Evolutionary conservation across 2,888 invertebrate genomes (phyloP).

Genomic region (Andrena praecox): DNA sequence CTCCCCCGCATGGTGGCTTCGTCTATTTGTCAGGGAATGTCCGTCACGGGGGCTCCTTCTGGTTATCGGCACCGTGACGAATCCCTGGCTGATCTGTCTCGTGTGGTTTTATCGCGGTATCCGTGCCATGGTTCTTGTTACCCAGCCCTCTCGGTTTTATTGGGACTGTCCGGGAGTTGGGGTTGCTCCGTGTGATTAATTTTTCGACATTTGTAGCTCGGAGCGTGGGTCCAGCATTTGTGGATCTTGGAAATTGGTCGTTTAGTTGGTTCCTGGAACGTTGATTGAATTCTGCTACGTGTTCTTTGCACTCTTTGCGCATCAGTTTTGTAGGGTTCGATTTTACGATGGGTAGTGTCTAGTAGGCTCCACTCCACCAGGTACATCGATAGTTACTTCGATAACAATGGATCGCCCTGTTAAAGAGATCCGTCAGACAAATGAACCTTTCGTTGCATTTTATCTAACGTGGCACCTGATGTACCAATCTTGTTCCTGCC

Average conservation of each 20-base stretch:
- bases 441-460: slow-evolving; percentile 8
- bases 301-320: no score
- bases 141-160: slow-evolving; percentile 24
- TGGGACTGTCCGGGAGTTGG: slow-evolving; percentile 4
- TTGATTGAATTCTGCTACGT: background rate
- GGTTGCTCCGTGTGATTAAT: slow-evolving; percentile 26
- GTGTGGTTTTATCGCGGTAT: slow-evolving; percentile 48
- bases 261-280: background rate
- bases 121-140: background rate
- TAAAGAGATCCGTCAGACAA: background rate
- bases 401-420: background rate
- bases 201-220: background rate
- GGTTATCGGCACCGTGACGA: slow-evolving; percentile 67
- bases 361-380: background rate
- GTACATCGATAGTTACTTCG: background rate
- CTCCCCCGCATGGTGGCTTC: slow-evolving; percentile 1
- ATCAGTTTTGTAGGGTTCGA: background rate
- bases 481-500: slow-evolving; percentile 6
- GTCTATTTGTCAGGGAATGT: slow-evolving; percentile 60
- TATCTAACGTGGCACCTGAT: slow-evolving; percentile 30
- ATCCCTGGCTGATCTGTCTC: slow-evolving; percentile 52
- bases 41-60: slow-evolving; percentile 47
- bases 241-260: slow-evolving; percentile 16
- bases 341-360: background rate
- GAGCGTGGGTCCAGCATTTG: background rate